Evolutionary conservation across 1,140 invertebrate species (phyloP), one percentile per base, ranked within the genome.

Genomic region (Drosophila punjabiensis): DNA sequence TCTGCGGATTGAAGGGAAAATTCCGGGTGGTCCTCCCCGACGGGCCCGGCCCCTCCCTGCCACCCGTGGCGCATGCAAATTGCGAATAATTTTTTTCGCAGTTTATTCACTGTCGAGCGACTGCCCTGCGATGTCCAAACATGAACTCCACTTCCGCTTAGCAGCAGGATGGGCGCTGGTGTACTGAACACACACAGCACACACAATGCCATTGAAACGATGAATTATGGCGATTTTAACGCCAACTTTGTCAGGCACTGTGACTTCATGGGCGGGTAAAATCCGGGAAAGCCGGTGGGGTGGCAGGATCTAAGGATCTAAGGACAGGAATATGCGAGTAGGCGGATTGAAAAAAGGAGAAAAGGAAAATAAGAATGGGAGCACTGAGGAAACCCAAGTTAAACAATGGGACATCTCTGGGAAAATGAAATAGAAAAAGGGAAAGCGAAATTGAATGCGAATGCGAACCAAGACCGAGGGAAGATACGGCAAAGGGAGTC

Each of bases 141-240:
- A 89, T 89, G 85, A 89, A 81, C 84, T 89, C 77, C 60, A 79
- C 78, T 81, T 88, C 81, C 81, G 78, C 52, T 53, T 79, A 68
- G 71, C 53, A 61, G 59, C 7, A 16, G 32, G 11, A 20, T 33
- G 41, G 16, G 28, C 8, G 20, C 10, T 11, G 13, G 33, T 4
- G 13, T 10, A 8, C 4, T 39, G 11, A 24, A 24, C 1, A 39
- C 30, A n/a, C 11, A 43, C 41, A 24, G 64, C 43, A 71, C 53
- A 62, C 74, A 70, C 68, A 73, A 59, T 53, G 70, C 78, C 81
- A 85, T 76, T 89, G 79, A 76, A 89, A 82, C 78, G 79, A 89
- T 89, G 85, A 89, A 89, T 90, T 89, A 89, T 89, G 81, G 81
- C 75, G 68, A 89, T 89, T 89, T 89, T 89, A 89, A 85, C 85